Base-by-base conservation (phyloP, 2,888 invertebrate species). In the Monopis laevigella region DNA sequence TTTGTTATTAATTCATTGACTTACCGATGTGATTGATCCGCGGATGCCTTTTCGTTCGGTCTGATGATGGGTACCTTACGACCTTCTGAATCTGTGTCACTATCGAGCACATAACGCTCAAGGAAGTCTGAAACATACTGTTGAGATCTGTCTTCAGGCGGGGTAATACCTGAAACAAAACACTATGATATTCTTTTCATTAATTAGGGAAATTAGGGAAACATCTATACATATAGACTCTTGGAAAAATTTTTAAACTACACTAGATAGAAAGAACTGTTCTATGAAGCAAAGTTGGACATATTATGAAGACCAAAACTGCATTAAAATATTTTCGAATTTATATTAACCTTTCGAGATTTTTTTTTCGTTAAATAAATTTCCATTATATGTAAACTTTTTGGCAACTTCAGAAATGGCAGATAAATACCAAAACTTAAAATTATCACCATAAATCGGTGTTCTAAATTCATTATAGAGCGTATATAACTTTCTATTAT, bases 41-140 rank as follows among this genome's bases (percentile, higher is more conserved):
- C 10, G 44, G n/a, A 45, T 14, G 13, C 44, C 18, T 52, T 49
- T 13, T 39, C 40, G 45, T 80, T 63, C 29, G 68, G 65, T 53
- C 77, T 70, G 58, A 77, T 65, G 45, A 82, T 59, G 1, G 82
- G 80, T 45, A 82, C 65, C 53, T 73, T 68, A 2, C 82, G 74
- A 1, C 83, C 84, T 49, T 85, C 85, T 0, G 84, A 84, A 46
- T 86, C 86, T 0, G 85, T 84, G 53, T 86, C 86, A 42, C 85
- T 84, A 55, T 86, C 86, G 54, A 82, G 50, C 11, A 85, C 85
- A 57, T 86, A 87, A 43, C 84, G 82, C 48, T 86, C 86, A 12
- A 86, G 63, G 54, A 84, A 83, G 41, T 84, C 82, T 1, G 82
- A 68, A 32, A 83, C 82, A 46, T 69, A 70, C 47, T 75, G 69